Evolutionary conservation across 2,113 vertebrate species (phyloP), one percentile per base, ranked within the genome.

Genomic region (Platichthys stellatus): DNA sequence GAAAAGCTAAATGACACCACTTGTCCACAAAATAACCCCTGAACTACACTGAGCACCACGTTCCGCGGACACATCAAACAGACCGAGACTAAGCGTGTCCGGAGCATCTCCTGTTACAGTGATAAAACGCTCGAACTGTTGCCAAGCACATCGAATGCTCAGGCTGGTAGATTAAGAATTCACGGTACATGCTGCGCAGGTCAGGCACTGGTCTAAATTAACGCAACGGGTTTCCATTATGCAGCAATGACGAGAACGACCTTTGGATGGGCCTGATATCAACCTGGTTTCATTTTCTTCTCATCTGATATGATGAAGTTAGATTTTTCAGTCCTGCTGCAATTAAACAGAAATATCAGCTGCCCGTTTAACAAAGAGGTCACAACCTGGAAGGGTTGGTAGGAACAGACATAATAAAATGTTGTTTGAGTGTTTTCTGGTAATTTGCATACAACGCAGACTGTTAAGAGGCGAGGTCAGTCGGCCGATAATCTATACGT

Each of bases 361-460:
- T 0, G 26, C 21, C 77, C 62, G n/a, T 58, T 7, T 5, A 69
- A 69, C 51, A 78, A 77, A 69, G 47, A 51, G 54, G 57, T 69
- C 43, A 78, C 67, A 80, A 40, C 12, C 53, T 64, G 47, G 58
- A 63, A 47, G 60, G 59, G 28, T 76, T 71, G 53, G 51, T 58
- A 66, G 57, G 51, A 78, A 47, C 59, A 83, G 58, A 82, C 77
- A 80, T 69, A 61, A 58, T 72, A 51, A 54, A 72, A 58, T 62
- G 24, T 69, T 85, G 24, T 59, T 84, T 80, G 74, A 57, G 58
- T 82, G 61, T 71, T 56, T 21, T 56, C 51, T 12, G 57, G n/a
- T 74, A 26, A 69, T 75, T 74, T 75, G 45, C 49, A 62, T 56
- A 12, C 38, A 40, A 11, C 5, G 0, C 53, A 81, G 64, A 71